Evolutionary conservation across 1,140 invertebrate genomes (phyloP).

Genomic region (Nebria ingens): DNA sequence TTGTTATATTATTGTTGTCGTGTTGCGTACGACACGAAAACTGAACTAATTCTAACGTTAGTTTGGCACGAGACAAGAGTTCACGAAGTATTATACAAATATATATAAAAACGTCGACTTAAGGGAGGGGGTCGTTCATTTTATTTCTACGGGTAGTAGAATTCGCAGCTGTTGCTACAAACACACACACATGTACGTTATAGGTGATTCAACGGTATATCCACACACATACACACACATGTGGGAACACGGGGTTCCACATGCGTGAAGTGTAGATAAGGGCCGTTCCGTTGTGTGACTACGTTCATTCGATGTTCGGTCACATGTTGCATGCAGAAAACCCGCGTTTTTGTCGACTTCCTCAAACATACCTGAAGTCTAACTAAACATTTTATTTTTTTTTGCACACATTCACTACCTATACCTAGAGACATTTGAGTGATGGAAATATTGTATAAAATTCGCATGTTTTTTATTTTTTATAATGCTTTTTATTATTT

Average conservation of each 20-base stretch:
- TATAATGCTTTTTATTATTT: too few species aligned
- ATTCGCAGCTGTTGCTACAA: slow-evolving; percentile 21
- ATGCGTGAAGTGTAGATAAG: slow-evolving; percentile 11
- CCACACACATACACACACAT: too few species aligned
- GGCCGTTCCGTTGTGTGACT: slow-evolving; percentile 2
- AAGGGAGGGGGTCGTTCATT: slow-evolving; percentile 24
- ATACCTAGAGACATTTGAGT: too few species aligned
- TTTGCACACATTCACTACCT: too few species aligned
- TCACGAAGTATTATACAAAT: slow-evolving; percentile 23
- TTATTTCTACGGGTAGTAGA: slow-evolving; percentile 10
- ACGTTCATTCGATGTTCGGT: slow-evolving; percentile 3
- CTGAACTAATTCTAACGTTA: slow-evolving; percentile 25
- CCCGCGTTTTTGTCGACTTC: too few species aligned
- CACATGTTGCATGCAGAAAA: too few species aligned
- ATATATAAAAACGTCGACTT: slow-evolving; percentile 26
- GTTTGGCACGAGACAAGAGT: slow-evolving; percentile 23
- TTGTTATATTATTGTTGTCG: slow-evolving; percentile 15
- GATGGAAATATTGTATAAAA: too few species aligned
- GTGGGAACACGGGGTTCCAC: slow-evolving; percentile 5
- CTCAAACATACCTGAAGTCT: too few species aligned
- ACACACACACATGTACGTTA: neutral
- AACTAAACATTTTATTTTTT: too few species aligned
- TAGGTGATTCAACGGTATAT: slow-evolving; percentile 12
- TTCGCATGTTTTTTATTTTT: too few species aligned
- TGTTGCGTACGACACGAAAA: slow-evolving; percentile 21